phyloP scores from a whole-genome alignment of 2,888 invertebrate genomes.

The Protophormia terraenovae region DNA sequence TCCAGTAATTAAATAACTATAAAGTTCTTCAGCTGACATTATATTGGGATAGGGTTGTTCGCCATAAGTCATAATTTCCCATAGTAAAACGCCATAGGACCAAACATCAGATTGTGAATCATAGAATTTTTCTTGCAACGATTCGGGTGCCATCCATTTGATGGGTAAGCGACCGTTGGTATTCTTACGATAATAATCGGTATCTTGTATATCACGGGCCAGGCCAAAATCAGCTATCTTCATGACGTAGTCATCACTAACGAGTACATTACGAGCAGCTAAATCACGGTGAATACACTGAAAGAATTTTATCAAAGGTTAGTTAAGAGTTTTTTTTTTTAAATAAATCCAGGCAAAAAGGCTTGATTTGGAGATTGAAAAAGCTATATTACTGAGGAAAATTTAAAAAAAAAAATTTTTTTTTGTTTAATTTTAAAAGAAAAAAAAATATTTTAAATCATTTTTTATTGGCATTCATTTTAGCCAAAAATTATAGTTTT shows the following conservation, averaged over 20 bases:
- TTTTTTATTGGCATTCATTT: no score
- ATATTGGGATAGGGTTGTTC: slow-evolving; percentile 99
- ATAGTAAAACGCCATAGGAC: slow-evolving; percentile 97
- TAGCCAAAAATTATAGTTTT: no score
- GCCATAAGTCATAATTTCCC: slow-evolving; percentile 99
- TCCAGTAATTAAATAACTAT: slow-evolving; percentile 93
- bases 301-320: background rate
- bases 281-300: slow-evolving; percentile 98
- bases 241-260: slow-evolving; percentile 94
- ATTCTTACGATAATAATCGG: slow-evolving; percentile 97
- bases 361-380: background rate
- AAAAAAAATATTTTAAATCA: no score
- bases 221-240: slow-evolving; percentile 99
- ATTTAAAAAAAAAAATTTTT: no score
- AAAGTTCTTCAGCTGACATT: slow-evolving; percentile 95
- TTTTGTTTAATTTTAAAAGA: no score
- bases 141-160: slow-evolving; percentile 99
- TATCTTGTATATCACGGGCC: slow-evolving; percentile 95
- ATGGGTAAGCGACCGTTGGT: slow-evolving; percentile 98
- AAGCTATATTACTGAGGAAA: no score
- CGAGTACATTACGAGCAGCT: slow-evolving; percentile 98
- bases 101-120: slow-evolving; percentile 96
- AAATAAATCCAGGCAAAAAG: background rate
- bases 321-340: background rate
- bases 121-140: slow-evolving; percentile 96